Evolutionary conservation across 2,797 vertebrate genomes (phyloP).

Genomic region (Meda fulgida): DNA sequence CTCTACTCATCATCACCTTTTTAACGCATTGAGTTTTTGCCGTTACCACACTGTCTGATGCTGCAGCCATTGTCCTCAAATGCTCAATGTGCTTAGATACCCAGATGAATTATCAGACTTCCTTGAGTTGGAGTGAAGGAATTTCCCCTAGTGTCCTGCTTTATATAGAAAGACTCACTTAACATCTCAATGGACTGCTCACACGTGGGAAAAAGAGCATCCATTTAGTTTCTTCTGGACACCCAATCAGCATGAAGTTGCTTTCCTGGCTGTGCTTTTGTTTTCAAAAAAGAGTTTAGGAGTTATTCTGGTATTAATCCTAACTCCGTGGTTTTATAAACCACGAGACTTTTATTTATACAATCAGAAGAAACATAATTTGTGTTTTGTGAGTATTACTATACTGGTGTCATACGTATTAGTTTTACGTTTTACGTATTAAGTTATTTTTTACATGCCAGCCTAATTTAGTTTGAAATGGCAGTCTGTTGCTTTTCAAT

Average conservation of each 20-base stretch:
- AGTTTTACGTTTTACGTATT: no score
- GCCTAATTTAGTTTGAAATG: background rate
- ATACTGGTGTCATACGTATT: background rate
- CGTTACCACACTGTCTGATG: conserved; percentile 67
- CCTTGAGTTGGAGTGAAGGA: conserved; percentile 56
- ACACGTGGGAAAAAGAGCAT: conserved; percentile 65
- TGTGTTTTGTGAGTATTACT: background rate
- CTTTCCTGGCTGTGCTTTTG: background rate
- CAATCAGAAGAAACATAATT: background rate
- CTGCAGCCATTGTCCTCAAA: conserved; percentile 73
- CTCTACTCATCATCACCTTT: conserved; percentile 69
- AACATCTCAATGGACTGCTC: conserved; percentile 84
- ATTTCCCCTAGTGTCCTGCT: conserved; percentile 55
- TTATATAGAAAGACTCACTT: conserved; percentile 84
- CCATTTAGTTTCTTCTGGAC: conserved; percentile 9
- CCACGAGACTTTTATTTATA: background rate
- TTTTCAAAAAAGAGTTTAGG: background rate
- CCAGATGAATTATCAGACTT: conserved; percentile 48
- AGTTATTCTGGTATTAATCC: background rate
- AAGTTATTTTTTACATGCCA: no score
- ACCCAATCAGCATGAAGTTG: conserved; percentile 42
- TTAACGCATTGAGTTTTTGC: conserved; percentile 65
- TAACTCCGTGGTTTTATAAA: background rate
- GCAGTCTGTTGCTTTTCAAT: background rate
- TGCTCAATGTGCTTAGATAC: conserved; percentile 33